Base-by-base conservation (phyloP, 2,113 vertebrate species). In the Crotalus horridus region DNA sequence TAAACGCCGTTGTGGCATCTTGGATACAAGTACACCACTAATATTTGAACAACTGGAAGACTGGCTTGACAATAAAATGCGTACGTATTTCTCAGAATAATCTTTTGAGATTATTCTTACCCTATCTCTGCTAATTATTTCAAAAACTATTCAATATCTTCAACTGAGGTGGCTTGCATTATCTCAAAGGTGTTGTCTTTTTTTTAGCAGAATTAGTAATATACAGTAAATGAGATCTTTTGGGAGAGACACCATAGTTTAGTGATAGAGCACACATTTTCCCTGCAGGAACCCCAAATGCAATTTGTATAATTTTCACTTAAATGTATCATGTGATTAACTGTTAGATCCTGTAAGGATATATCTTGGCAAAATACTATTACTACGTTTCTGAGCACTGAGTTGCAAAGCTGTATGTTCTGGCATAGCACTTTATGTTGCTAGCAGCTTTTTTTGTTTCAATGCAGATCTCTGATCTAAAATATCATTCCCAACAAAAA, bases 21-120 rank as follows among this genome's bases (percentile, higher is more conserved):
- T 95, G 95, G 93, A 95, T 56, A 94, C 93, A 87, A 95, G 93
- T 93, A 93, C 93, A 81, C 61, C 95, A 46, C 33, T 96, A 61
- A 3, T 3, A 13, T 93, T 94, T 59, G 6, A 58, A 92, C 95
- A 97, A 48, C 29, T 97, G 88, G 96, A 97, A 21, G 94, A 97
- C 29, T 96, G 95, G 94, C 94, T 97, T 94, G 97, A 97, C 46
- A 96, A 96, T 87, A 96, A 96, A 96, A 97, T 95, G 69, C 93
- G 95, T 94, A 95, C 94, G 95, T 92, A 88, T n/a, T 54, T 54
- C n/a, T 54, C 48, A 88, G 86, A n/a, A 87, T n/a, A 88, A 88
- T 29, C 24, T 53, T 3, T 88, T 93, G 85, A 74, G 1, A 87
- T 89, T 92, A 90, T 85, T 6, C 53, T 3, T 90, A 53, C 43